These are phyloP conservation scores for Netelia inedita DNA, from an alignment of 2,888 invertebrate genomes.

Conservation along the genomic window DNA sequence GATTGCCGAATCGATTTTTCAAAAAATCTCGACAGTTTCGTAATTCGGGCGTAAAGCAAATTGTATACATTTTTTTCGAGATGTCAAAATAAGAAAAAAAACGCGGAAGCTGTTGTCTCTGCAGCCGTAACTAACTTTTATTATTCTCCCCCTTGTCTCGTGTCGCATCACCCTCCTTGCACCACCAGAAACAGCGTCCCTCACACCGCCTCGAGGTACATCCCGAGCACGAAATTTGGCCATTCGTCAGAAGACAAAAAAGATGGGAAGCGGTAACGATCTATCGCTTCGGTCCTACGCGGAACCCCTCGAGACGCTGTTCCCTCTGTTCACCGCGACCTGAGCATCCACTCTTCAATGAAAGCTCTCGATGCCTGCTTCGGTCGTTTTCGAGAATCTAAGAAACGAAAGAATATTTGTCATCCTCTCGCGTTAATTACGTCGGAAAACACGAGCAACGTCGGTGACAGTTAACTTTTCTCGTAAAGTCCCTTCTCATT, in stretches of 20 bases:
- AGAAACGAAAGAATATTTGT: slow-evolving; percentile 22
- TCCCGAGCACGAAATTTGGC: slow-evolving; percentile 67
- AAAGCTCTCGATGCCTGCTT: slow-evolving; percentile 12
- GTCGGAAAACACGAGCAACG: background rate
- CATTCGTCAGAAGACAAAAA: slow-evolving; percentile 65
- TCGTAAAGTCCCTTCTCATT: background rate
- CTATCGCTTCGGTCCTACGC: slow-evolving; percentile 50
- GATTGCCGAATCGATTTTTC: background rate
- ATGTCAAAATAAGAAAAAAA: background rate
- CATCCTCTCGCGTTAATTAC: slow-evolving; percentile 7
- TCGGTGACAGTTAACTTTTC: slow-evolving; percentile 2
- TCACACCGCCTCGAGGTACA: slow-evolving; percentile 32
- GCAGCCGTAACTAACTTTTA: slow-evolving; percentile 41
- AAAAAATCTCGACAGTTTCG: background rate
- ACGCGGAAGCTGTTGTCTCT: too few species aligned
- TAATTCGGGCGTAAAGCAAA: background rate
- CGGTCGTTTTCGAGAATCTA: background rate
- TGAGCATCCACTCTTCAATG: slow-evolving; percentile 31
- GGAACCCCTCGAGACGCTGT: slow-evolving; percentile 46
- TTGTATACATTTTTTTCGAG: background rate
- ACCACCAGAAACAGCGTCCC: background rate
- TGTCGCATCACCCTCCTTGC: slow-evolving; percentile 6
- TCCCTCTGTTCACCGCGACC: slow-evolving; percentile 14
- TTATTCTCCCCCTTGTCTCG: slow-evolving; percentile 35
- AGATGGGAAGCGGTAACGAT: slow-evolving; percentile 60